These are phyloP conservation scores for Echinops telfairi DNA, from an alignment of 2,113 vertebrate genomes.

Conservation along the genomic window DNA sequence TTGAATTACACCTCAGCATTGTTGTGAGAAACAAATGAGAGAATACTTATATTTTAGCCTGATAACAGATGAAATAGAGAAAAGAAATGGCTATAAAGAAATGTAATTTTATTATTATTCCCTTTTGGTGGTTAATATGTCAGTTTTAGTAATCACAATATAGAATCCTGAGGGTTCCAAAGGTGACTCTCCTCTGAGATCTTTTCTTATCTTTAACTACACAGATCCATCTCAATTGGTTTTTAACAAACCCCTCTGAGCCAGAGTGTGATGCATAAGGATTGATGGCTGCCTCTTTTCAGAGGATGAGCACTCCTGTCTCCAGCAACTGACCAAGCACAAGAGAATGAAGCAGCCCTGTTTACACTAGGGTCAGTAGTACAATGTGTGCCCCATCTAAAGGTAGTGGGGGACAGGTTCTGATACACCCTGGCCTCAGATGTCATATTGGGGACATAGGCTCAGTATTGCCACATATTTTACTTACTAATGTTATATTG, in stretches of 20 bases:
- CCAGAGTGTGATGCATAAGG: neutral
- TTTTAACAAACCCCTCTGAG: neutral
- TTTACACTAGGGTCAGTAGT: rapidly evolving
- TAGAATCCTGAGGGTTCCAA: rapidly evolving
- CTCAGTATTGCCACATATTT: too few relatives aligned
- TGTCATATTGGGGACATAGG: too few relatives aligned
- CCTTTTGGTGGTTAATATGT: neutral
- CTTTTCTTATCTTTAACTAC: neutral
- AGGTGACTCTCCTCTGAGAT: neutral
- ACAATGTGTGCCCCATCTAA: neutral
- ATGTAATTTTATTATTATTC: neutral
- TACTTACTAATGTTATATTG: too few relatives aligned
- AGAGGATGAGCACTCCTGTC: neutral
- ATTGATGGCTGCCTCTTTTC: neutral
- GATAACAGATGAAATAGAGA: neutral
- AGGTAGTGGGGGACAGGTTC: too few relatives aligned
- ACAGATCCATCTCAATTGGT: neutral
- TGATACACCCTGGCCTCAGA: too few relatives aligned
- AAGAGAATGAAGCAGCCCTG: neutral
- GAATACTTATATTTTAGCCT: neutral
- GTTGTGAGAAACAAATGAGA: neutral
- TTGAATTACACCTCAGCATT: neutral
- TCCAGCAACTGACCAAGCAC: neutral
- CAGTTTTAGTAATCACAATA: neutral
- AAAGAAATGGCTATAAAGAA: neutral